Base-by-base conservation (phyloP, 2,888 invertebrate species). In the Epicampocera succincta region DNA sequence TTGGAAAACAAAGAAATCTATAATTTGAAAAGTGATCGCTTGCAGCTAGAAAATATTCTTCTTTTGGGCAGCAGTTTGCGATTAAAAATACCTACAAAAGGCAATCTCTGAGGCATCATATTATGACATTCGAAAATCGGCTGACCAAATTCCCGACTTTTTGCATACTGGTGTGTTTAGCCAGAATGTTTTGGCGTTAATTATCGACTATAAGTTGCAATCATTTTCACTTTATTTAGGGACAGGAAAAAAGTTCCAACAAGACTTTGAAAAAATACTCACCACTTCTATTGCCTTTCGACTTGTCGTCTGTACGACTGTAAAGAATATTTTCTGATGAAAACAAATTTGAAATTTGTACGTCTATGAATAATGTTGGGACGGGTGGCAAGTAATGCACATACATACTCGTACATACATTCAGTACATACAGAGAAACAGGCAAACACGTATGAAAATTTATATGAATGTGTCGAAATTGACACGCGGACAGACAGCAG, bases 311-410 rank as follows among this genome's bases (percentile, higher is more conserved):
- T 25, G 54, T 54, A 19, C 54, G 5, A 17, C n/a, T 13, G 33
- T 46, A 54, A 76, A 69, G 17, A 44, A 46, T 68, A 40, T 69
- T 52, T n/a, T 44, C 6, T 50, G 58, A 25, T n/a, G 3, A 2
- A 25, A 63, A 54, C 50, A 76, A 17, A 33, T 52, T 56, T 25
- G 25, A n/a, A 54, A 56, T 50, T 15, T 58, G 33, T 50, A 52
- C 25, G 40, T 54, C 61, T 61, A 69, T 65, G 65, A 61, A 66
- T 56, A 61, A 56, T 80, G 54, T 61, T 42, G 48, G 42, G 29
- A 61, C 25, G 29, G 29, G 17, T 48, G 15, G 50, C 33, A 50
- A 38, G 38, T 33, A 33, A 33, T 25, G 25, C 5, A 46, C 38
- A 17, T 44, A 33, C 11, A 38, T 19, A 38, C n/a, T n/a, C 13